phyloP scores from a whole-genome alignment of 2,797 vertebrate genomes.

The Hippocampus kuda region DNA sequence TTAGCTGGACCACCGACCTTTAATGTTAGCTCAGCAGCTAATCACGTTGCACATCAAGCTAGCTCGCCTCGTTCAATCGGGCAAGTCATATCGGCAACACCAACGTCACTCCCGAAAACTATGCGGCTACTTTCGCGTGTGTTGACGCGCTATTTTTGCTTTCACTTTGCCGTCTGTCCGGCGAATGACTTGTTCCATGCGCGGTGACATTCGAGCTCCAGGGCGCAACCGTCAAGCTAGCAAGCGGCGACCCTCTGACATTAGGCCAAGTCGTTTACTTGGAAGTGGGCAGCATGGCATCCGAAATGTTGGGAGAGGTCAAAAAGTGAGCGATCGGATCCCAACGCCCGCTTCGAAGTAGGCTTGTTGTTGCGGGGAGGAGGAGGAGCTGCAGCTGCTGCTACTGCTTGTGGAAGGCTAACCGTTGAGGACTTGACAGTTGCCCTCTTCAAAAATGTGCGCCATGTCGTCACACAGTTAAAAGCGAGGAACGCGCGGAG shows the following conservation, averaged over 20 bases:
- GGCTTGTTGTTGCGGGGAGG: slow-evolving; percentile 55
- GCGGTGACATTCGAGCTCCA: slow-evolving; percentile 29
- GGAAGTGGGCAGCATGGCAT: neutral
- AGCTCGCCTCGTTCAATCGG: slow-evolving; percentile 6
- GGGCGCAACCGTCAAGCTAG: slow-evolving; percentile 20
- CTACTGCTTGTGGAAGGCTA: slow-evolving; percentile 41
- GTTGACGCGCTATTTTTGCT: neutral
- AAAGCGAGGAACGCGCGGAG: slow-evolving; percentile 11
- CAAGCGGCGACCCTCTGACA: slow-evolving; percentile 15
- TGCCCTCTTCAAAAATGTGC: slow-evolving; percentile 55
- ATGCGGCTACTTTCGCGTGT: neutral
- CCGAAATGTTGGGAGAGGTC: neutral
- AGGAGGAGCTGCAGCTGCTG: slow-evolving; percentile 62
- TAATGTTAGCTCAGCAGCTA: slow-evolving; percentile 43
- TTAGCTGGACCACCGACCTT: slow-evolving; percentile 47
- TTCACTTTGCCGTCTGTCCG: neutral
- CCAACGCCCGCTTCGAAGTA: neutral
- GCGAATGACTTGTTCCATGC: slow-evolving; percentile 12
- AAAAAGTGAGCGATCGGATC: neutral
- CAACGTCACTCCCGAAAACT: neutral
- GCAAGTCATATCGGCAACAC: neutral
- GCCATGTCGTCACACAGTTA: slow-evolving; percentile 51
- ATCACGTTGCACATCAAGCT: slow-evolving; percentile 40
- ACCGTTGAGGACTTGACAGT: slow-evolving; percentile 40
- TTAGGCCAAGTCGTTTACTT: slow-evolving; percentile 15